phyloP scores from a whole-genome alignment of 2,888 invertebrate genomes.

The Phaonia tiefii region DNA sequence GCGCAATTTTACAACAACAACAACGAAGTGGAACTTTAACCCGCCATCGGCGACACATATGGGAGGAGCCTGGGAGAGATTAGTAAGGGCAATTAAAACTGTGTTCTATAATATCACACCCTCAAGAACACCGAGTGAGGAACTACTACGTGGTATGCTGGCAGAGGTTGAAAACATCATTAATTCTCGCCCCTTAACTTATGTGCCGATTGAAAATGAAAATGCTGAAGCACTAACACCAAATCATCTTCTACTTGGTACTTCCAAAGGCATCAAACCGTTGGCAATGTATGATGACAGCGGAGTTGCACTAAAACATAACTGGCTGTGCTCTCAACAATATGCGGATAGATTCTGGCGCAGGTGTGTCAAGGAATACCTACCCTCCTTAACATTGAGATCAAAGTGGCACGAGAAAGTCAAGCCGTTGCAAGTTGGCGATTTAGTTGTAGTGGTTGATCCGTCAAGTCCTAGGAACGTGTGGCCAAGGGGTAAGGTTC shows the following conservation, averaged over 20 bases:
- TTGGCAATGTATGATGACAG: slow-evolving; percentile 53
- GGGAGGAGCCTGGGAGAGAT: no score
- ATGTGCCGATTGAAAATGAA: no score
- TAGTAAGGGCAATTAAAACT: slow-evolving; percentile 60
- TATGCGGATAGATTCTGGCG: slow-evolving; percentile 64
- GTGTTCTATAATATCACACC: no score
- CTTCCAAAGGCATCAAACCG: slow-evolving; percentile 63
- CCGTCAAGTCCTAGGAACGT: slow-evolving; percentile 51
- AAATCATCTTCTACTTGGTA: slow-evolving; percentile 69
- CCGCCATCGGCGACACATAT: no score
- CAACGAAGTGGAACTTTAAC: no score
- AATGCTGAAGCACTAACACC: no score
- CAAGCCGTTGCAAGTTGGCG: slow-evolving; percentile 41
- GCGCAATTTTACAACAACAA: no score
- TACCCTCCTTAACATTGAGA: slow-evolving; percentile 39
- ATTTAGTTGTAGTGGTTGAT: no score
- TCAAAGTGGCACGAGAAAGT: slow-evolving; percentile 48
- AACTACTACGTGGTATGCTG: slow-evolving; percentile 52
- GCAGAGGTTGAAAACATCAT: no score
- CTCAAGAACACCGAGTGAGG: slow-evolving; percentile 65
- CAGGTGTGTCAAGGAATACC: slow-evolving; percentile 52
- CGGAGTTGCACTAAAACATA: slow-evolving; percentile 28
- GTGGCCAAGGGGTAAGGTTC: slow-evolving; percentile 41
- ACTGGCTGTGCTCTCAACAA: slow-evolving; percentile 58
- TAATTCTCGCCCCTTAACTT: no score